These are phyloP conservation scores for Eilema depressum DNA, from an alignment of 2,888 invertebrate species.

Conservation along the genomic window DNA sequence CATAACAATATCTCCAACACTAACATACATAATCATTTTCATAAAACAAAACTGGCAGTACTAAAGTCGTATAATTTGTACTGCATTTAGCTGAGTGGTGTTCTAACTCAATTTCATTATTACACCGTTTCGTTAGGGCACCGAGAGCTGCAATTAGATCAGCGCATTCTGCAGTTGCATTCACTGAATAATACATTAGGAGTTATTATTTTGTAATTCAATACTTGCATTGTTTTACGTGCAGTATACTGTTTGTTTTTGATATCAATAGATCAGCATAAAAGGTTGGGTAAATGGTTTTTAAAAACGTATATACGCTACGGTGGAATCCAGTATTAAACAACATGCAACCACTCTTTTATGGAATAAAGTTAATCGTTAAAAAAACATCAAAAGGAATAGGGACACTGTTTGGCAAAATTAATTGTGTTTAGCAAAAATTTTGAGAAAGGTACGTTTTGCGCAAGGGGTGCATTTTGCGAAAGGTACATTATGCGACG, in stretches of 20 bases:
- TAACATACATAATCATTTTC: not conserved
- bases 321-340: too few relatives aligned
- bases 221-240: not conserved
- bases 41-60: not conserved
- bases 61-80: constrained; percentile 47
- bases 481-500: too few relatives aligned
- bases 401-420: too few relatives aligned
- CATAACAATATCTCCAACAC: not conserved
- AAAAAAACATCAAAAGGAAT: too few relatives aligned
- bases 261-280: too few relatives aligned
- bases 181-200: constrained; percentile 13
- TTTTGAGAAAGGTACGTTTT: too few relatives aligned
- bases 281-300: too few relatives aligned
- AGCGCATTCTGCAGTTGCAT: constrained; percentile 17
- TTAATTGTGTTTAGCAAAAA: too few relatives aligned
- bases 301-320: too few relatives aligned
- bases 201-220: not conserved
- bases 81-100: constrained; percentile 50
- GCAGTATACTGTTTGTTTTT: not conserved
- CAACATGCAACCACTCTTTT: too few relatives aligned
- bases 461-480: too few relatives aligned
- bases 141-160: constrained; percentile 49
- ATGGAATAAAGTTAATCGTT: too few relatives aligned
- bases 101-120: constrained; percentile 61
- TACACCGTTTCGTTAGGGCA: constrained; percentile 52